phyloP scores from a whole-genome alignment of 2,113 vertebrate genomes.

The Anarrhichthys ocellatus region DNA sequence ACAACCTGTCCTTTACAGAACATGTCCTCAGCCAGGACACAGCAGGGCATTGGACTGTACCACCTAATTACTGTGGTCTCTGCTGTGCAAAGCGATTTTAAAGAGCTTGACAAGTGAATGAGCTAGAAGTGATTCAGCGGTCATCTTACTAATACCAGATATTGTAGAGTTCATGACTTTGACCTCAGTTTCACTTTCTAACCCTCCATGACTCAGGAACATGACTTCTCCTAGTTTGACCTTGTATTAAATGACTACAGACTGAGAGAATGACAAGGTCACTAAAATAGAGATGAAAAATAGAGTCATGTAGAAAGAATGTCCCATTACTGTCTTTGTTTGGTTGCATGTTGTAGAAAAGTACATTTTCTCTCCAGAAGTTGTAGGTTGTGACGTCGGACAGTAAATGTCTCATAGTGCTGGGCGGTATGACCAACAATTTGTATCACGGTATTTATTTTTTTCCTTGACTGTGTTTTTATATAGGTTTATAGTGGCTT shows the following conservation, averaged over 20 bases:
- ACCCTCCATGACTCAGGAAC: neutral
- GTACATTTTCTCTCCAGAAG: neutral
- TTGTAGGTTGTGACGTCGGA: neutral
- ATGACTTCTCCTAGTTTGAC: neutral
- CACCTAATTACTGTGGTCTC: neutral
- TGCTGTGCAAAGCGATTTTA: neutral
- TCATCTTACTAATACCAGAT: neutral
- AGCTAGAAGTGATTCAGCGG: neutral
- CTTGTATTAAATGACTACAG: neutral
- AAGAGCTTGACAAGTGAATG: neutral
- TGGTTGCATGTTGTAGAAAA: neutral
- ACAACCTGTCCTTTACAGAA: slow-evolving; percentile 9
- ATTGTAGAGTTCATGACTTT: neutral
- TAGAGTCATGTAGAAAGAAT: neutral
- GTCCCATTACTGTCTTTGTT: neutral
- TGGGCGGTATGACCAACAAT: too few species aligned
- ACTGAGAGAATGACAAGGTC: neutral
- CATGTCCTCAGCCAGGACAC: neutral
- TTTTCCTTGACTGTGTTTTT: too few species aligned
- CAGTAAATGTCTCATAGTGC: neutral
- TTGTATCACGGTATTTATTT: too few species aligned
- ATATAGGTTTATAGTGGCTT: too few species aligned
- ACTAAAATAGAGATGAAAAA: neutral
- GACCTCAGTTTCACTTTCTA: neutral
- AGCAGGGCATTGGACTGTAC: neutral